A percentile compares a stretch with the other conserved stretches of the same genome.
Evolutionary conservation across 2,113 vertebrate species (phyloP).

Genomic region (Rhombomys opimus): DNA sequence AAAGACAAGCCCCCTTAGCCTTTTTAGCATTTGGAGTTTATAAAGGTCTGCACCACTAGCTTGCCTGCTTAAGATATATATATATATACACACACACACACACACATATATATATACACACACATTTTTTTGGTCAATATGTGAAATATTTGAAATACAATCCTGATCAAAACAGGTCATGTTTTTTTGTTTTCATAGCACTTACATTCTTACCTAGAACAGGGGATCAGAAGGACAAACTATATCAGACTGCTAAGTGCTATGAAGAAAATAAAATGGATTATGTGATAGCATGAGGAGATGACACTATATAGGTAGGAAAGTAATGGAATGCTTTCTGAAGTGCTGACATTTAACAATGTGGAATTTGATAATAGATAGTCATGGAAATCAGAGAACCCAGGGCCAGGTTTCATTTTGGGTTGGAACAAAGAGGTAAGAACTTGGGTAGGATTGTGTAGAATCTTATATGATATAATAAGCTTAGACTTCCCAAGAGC

Average conservation of each 20-base stretch:
- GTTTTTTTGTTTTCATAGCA: not conserved
- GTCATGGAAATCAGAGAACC: not conserved
- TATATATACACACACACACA: no score
- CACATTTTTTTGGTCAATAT: not conserved
- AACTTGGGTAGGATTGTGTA: not conserved
- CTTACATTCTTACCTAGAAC: not conserved
- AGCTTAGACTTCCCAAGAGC: not conserved
- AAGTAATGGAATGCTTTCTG: conserved; percentile 7
- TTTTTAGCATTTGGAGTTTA: not conserved
- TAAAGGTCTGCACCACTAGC: not conserved
- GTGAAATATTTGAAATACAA: not conserved
- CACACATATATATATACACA: no score
- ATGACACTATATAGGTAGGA: not conserved
- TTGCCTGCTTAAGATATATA: not conserved
- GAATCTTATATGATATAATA: not conserved
- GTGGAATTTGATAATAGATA: not conserved
- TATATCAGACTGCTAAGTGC: not conserved
- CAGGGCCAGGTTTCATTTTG: not conserved
- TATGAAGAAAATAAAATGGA: conserved; percentile 20
- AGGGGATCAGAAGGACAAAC: conserved; percentile 14
- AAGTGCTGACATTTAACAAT: not conserved
- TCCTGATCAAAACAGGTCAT: not conserved
- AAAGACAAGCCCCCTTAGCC: not conserved
- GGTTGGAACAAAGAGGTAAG: not conserved
- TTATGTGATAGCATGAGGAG: not conserved